Evolutionary conservation across 2,888 invertebrate genomes (phyloP).

Genomic region (Melanophora roralis): DNA sequence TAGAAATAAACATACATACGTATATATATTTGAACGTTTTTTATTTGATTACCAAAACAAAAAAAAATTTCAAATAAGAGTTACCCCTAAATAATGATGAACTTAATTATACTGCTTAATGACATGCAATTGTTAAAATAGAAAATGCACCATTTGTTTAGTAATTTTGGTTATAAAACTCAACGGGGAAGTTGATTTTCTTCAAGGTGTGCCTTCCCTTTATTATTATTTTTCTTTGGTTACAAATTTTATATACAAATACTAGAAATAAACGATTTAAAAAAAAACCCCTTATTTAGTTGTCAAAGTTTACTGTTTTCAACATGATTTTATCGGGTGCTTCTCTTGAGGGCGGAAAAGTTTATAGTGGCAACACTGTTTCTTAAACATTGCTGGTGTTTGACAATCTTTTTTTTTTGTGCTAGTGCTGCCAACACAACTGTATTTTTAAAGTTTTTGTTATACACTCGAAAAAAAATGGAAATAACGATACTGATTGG

Average conservation of each 20-base stretch:
- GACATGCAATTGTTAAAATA: conserved; percentile 19
- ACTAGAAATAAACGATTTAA: neutral
- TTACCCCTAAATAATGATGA: conserved; percentile 20
- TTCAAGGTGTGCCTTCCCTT: conserved; percentile 16
- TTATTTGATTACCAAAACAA: neutral
- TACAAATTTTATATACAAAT: too few species aligned
- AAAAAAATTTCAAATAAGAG: too few species aligned
- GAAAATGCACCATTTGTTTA: neutral
- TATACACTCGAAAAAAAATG: neutral
- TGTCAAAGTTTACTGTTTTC: neutral
- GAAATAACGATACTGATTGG: too few species aligned
- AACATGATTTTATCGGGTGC: neutral
- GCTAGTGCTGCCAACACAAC: neutral
- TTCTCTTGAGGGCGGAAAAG: neutral
- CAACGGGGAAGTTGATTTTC: neutral
- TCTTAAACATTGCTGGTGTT: neutral
- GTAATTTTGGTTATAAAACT: neutral
- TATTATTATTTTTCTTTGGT: neutral
- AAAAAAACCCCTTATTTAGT: neutral
- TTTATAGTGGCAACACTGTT: neutral
- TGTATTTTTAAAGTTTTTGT: neutral
- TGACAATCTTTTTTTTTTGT: conserved; percentile 14
- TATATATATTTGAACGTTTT: neutral
- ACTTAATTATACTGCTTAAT: conserved; percentile 12
- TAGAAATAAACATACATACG: conserved; percentile 35